phyloP scores from a whole-genome alignment of 2,797 vertebrate species.

The Amblyraja radiata region DNA sequence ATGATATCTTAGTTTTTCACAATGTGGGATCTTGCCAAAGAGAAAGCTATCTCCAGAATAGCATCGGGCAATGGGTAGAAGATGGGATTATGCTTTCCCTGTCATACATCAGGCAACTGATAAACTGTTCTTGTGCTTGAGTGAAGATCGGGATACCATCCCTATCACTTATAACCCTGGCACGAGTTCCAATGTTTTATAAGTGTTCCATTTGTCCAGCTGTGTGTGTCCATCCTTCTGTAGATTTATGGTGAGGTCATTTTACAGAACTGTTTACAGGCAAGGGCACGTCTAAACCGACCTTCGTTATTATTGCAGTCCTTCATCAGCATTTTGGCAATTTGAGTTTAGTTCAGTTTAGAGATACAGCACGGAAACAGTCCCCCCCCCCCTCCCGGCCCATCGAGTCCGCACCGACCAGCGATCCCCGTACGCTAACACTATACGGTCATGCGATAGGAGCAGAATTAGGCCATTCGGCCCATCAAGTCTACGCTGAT shows the following conservation, averaged over 20 bases:
- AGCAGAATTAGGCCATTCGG: no score
- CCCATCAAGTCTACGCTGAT: no score
- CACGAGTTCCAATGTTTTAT: background rate
- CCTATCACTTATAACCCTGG: background rate
- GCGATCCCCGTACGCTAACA: no score
- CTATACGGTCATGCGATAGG: no score
- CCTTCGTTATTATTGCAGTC: background rate
- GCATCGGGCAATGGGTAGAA: background rate
- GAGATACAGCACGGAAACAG: no score
- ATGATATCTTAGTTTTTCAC: background rate
- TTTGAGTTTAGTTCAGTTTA: no score
- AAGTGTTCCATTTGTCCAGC: constrained; percentile 4
- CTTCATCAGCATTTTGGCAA: background rate
- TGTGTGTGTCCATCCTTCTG: background rate
- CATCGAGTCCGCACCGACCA: no score
- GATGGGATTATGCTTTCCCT: background rate
- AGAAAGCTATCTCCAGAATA: background rate
- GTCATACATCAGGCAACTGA: background rate
- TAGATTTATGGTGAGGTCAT: constrained; percentile 28
- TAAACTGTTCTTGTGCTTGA: background rate
- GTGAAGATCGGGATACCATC: background rate
- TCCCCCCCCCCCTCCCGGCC: no score
- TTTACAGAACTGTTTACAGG: constrained; percentile 17
- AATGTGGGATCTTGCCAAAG: constrained; percentile 24
- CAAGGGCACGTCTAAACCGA: background rate